A percentile compares a stretch with the other conserved stretches of the same genome.
phyloP scores from a whole-genome alignment of 2,888 invertebrate species.

The Cepaea hortensis region DNA sequence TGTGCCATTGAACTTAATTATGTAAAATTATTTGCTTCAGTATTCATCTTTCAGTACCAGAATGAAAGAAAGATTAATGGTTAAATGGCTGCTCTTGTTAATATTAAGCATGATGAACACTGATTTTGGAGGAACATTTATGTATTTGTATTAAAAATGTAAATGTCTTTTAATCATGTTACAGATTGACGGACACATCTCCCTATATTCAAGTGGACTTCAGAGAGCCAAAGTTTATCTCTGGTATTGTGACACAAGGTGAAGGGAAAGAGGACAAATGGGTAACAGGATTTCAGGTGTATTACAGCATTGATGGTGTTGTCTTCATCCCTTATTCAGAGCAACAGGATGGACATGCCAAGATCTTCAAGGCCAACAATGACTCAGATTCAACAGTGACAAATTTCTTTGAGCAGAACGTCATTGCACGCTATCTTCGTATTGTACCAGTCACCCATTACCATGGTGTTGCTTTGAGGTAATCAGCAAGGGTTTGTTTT shows the following conservation, averaged over 20 bases:
- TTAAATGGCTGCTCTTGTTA: too few species aligned
- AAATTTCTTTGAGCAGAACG: slow-evolving; percentile 46
- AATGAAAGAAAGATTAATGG: too few species aligned
- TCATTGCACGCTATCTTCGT: slow-evolving; percentile 45
- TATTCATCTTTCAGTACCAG: too few species aligned
- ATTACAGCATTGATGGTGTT: slow-evolving; percentile 60
- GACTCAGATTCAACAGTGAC: slow-evolving; percentile 40
- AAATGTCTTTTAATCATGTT: background rate
- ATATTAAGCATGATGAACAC: too few species aligned
- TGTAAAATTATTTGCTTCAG: too few species aligned
- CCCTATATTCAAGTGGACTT: slow-evolving; percentile 61
- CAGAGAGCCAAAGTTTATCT: slow-evolving; percentile 56
- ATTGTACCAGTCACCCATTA: slow-evolving; percentile 47
- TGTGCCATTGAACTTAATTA: too few species aligned
- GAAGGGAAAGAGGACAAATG: slow-evolving; percentile 59
- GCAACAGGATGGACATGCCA: slow-evolving; percentile 43
- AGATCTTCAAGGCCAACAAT: slow-evolving; percentile 47
- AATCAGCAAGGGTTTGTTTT: background rate
- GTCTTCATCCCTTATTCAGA: slow-evolving; percentile 57
- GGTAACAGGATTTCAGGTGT: slow-evolving; percentile 57
- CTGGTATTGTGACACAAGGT: slow-evolving; percentile 64
- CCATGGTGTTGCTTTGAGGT: slow-evolving; percentile 46
- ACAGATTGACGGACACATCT: slow-evolving; percentile 31
- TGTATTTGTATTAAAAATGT: background rate
- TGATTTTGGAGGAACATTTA: background rate